Base-by-base conservation (phyloP, 2,888 invertebrate species). In the Gastracanthus pulcherrimus region DNA sequence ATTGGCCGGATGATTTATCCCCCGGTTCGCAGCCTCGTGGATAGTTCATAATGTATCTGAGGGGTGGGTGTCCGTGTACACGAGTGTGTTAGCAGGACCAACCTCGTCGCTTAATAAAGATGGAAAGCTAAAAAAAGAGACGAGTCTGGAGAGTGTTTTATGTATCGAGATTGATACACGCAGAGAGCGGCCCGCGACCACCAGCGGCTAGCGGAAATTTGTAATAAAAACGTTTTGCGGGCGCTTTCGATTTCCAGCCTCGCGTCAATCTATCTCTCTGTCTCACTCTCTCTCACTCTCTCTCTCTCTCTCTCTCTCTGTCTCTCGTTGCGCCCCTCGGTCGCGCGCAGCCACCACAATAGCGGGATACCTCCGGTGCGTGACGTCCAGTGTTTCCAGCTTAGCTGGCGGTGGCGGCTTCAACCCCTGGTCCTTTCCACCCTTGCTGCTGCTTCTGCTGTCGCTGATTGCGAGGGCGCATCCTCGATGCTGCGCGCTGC, bases 391-490 rank as follows among this genome's bases (percentile, higher is more conserved):
- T 79, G 70, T 82, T 82, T 82, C 78, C 78, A 76, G 71, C 72
- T 76, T 74, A 58, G 77, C 72, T 77, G 48, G 64, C 62, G 16
- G 67, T 58, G 5, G 55, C 71, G 60, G 29, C 77, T n/a, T n/a
- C n/a, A 79, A 58, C 70, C 82, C 78, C 60, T 67, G 72, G 62
- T 76, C 34, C 74, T 79, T 74, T 76, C 76, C 82, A 80, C 70
- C 87, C 88, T 89, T 89, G 87, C 87, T 89, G 88, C 89, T 74
- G 76, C 72, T 69, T 60, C 55, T 76, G 29, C 71, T 77, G 71
- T 75, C 74, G 82, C 78, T 71, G 87, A 88, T 89, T 89, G 87
- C 87, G 89, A 88, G 89, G 79, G 77, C 77, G 78, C 81, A 76
- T 78, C 80, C 38, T 60, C 85, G 85, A 84, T 86, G 86, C 90